Percentiles rank a stretch among this genome's conserved stretches.
These are phyloP conservation scores for Pseudorectes ferrugineus DNA, from an alignment of 2,113 vertebrate species.

Conservation along the genomic window DNA sequence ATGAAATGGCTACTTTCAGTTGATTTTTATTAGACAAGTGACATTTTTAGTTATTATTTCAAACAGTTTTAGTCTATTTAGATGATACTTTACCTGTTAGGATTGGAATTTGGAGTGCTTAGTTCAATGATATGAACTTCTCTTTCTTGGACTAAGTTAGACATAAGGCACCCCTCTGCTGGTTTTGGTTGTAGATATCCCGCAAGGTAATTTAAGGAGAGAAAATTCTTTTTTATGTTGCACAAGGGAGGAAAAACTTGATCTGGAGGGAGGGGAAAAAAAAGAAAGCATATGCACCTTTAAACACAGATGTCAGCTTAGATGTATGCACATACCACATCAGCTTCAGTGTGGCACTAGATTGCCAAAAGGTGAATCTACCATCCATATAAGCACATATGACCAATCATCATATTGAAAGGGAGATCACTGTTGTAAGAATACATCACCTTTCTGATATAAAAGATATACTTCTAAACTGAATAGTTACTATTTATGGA, in stretches of 20 bases:
- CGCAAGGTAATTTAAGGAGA: slow-evolving; percentile 95
- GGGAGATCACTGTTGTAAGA: background rate
- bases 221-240: slow-evolving; percentile 90
- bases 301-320: background rate
- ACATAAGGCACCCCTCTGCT: slow-evolving; percentile 86
- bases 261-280: slow-evolving; percentile 69
- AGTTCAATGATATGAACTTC: slow-evolving; percentile 95
- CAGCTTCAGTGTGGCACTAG: background rate
- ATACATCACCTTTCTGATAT: background rate
- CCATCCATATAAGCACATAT: background rate
- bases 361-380: background rate
- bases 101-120: slow-evolving; percentile 87
- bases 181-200: slow-evolving; percentile 84
- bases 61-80: background rate
- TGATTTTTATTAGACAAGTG: background rate
- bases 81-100: slow-evolving; percentile 80
- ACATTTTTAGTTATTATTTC: background rate
- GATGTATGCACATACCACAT: fast-evolving
- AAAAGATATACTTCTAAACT: background rate
- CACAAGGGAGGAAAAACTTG: slow-evolving; percentile 84
- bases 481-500: background rate
- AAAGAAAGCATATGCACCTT: background rate
- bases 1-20: background rate
- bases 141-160: slow-evolving; percentile 69
- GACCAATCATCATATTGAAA: background rate